These are phyloP conservation scores for Scaptomyza cyrtandrae DNA, from an alignment of 2,888 invertebrate species.

Conservation along the genomic window DNA sequence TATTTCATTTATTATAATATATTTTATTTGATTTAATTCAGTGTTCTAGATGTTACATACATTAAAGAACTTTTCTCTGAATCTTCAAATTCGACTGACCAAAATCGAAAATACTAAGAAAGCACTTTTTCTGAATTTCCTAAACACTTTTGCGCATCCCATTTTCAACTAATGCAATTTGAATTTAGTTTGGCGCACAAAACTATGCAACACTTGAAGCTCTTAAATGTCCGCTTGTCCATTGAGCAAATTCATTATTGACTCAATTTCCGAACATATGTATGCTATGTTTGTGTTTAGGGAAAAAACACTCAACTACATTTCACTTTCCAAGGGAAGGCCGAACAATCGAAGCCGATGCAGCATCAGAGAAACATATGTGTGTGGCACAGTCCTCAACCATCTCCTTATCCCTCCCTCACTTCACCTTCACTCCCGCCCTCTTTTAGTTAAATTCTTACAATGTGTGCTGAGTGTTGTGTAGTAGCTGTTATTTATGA, in stretches of 20 bases:
- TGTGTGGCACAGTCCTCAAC: slow-evolving; percentile 35
- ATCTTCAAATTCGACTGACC: no score
- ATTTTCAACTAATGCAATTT: neutral
- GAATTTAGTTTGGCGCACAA: slow-evolving; percentile 53
- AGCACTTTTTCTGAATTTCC: no score
- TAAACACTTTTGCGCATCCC: neutral
- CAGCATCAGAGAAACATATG: slow-evolving; percentile 17
- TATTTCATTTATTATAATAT: no score
- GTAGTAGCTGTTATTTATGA: slow-evolving; percentile 45
- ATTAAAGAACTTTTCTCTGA: no score
- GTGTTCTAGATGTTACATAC: no score
- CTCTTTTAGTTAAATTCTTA: slow-evolving; percentile 51
- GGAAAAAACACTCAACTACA: slow-evolving; percentile 68
- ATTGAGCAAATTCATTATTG: slow-evolving; percentile 40
- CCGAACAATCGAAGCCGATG: slow-evolving; percentile 24
- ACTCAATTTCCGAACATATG: slow-evolving; percentile 56
- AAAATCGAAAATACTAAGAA: no score
- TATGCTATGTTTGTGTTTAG: slow-evolving; percentile 42
- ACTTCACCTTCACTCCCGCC: slow-evolving; percentile 3
- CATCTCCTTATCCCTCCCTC: no score
- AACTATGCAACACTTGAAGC: slow-evolving; percentile 62
- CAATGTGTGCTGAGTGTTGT: slow-evolving; percentile 57
- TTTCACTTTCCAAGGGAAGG: slow-evolving; percentile 78
- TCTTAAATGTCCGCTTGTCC: slow-evolving; percentile 1
- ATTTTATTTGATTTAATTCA: no score